These are phyloP conservation scores for Microplitis manilae DNA, from an alignment of 2,888 invertebrate species.

Conservation along the genomic window DNA sequence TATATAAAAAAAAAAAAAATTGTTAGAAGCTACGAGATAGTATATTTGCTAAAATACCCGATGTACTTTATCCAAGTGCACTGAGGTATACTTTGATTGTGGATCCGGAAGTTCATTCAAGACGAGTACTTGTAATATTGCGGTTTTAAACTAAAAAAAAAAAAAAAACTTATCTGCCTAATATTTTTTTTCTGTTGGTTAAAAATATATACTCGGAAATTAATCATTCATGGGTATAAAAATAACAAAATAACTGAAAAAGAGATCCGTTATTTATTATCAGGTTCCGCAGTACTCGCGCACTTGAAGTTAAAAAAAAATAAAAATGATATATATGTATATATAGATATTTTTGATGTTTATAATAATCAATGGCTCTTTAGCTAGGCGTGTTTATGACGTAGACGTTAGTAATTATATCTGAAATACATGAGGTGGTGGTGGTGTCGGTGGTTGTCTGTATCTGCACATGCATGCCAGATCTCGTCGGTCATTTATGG, in stretches of 20 bases:
- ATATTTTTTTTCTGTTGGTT: background rate
- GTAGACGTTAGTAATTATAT: background rate
- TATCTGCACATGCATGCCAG: background rate
- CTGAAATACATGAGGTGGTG: background rate
- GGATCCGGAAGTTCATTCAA: constrained; percentile 36
- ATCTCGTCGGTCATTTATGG: constrained; percentile 10
- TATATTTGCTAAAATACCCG: constrained; percentile 2
- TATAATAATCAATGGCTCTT: constrained; percentile 1
- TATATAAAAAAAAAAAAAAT: background rate
- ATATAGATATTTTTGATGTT: background rate
- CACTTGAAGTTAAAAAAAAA: background rate
- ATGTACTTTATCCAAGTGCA: constrained; percentile 33
- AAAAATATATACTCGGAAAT: background rate
- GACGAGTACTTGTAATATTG: constrained; percentile 33
- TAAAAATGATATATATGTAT: background rate
- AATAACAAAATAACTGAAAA: background rate
- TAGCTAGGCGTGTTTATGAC: background rate
- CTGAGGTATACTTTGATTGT: constrained; percentile 31
- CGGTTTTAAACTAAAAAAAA: constrained; percentile 24
- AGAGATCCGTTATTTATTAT: background rate
- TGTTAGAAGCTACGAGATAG: background rate
- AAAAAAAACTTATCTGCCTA: background rate
- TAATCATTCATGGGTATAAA: constrained; percentile 1
- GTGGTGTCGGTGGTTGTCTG: background rate
- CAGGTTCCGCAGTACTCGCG: background rate